Conservation (phyloP, 1,140 invertebrate species). For the Mizuhopecten yessoensis region DNA sequence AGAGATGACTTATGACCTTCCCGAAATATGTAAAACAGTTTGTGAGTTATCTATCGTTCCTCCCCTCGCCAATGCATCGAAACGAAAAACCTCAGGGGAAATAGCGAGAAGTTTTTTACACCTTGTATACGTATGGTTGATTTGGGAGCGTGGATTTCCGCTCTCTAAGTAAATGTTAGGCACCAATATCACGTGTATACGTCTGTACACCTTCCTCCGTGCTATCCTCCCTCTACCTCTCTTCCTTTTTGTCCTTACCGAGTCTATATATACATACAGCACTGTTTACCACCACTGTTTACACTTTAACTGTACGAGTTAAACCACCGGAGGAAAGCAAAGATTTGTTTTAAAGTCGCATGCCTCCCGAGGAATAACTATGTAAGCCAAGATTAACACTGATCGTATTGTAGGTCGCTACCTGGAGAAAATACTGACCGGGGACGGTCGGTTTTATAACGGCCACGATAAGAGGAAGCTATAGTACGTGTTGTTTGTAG, state of each 20-base stretch:
- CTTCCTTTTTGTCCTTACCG: not conserved
- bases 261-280: conserved; percentile 1
- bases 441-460: not conserved
- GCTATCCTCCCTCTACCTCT: not conserved
- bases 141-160: not conserved
- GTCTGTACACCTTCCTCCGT: not conserved
- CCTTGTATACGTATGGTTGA: not conserved
- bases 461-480: not conserved
- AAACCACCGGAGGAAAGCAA: conserved; percentile 32
- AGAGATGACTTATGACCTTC: not conserved
- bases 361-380: not conserved
- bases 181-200: not conserved
- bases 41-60: not conserved
- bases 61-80: not conserved
- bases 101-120: not conserved
- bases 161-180: not conserved
- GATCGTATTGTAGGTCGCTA: not conserved
- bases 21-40: conserved; percentile 4
- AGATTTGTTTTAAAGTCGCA: conserved; percentile 1
- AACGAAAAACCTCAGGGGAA: not conserved
- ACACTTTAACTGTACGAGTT: conserved; percentile 11
- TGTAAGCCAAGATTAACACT: not conserved
- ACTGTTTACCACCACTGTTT: not conserved
- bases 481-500: not conserved
- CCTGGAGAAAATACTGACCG: not conserved